Evolutionary conservation across 1,140 invertebrate species (phyloP).

Genomic region (Cyrtorhinus lividipennis): DNA sequence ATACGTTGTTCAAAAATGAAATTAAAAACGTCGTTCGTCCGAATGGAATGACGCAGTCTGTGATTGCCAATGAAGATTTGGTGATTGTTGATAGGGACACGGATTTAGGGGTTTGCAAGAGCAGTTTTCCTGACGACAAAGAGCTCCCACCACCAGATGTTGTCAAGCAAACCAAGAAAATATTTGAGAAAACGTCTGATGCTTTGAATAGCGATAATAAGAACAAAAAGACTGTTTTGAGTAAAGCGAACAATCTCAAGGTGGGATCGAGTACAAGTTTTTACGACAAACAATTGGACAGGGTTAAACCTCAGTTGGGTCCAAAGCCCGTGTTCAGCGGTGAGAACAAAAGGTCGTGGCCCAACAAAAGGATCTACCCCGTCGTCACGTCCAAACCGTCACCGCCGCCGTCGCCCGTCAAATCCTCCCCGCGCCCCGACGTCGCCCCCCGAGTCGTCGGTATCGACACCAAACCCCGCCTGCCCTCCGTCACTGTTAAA

Average conservation of each 20-base stretch:
- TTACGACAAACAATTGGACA: neutral
- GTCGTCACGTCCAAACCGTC: neutral
- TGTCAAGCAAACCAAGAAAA: slow-evolving; percentile 64
- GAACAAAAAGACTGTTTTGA: slow-evolving; percentile 15
- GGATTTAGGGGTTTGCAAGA: slow-evolving; percentile 10
- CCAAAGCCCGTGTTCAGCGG: neutral
- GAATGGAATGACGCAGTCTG: slow-evolving; percentile 21
- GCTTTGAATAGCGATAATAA: neutral
- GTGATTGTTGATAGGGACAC: slow-evolving; percentile 31
- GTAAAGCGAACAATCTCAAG: slow-evolving; percentile 6
- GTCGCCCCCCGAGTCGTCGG: neutral
- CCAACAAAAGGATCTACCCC: neutral
- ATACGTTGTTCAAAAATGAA: slow-evolving; percentile 53
- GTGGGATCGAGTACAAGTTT: neutral
- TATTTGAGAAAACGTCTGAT: slow-evolving; percentile 50
- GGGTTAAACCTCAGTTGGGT: neutral
- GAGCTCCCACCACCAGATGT: slow-evolving; percentile 72
- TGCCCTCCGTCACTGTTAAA: slow-evolving; percentile 23
- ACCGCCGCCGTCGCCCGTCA: neutral
- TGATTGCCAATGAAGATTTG: slow-evolving; percentile 31
- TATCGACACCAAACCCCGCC: neutral
- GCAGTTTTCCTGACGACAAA: slow-evolving; percentile 23
- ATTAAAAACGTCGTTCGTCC: slow-evolving; percentile 15
- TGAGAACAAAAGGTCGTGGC: neutral
- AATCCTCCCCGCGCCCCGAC: neutral